Conservation (phyloP, 2,888 invertebrate species). For the Tetramorium bicarinatum region DNA sequence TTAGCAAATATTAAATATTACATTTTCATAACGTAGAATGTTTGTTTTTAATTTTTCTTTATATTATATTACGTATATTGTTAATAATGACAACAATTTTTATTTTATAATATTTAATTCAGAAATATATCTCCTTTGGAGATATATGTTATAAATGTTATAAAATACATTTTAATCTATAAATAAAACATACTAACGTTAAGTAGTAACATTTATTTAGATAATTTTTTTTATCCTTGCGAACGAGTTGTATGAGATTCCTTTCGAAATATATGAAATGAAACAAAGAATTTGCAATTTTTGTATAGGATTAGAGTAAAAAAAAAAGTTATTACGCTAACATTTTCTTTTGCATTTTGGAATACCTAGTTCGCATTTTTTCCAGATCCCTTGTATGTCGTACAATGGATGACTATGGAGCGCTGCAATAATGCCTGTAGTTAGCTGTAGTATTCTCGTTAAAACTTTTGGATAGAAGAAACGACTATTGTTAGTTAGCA, state of each 20-base stretch:
- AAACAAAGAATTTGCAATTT: background rate
- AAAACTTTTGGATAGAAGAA: constrained; percentile 51
- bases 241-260: background rate
- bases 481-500: constrained; percentile 46
- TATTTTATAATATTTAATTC: too few species aligned
- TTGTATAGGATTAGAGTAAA: background rate
- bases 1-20: constrained; percentile 10
- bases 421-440: background rate
- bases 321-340: background rate
- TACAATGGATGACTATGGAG: background rate
- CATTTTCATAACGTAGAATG: background rate
- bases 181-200: background rate
- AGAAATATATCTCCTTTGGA: background rate
- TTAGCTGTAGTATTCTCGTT: constrained; percentile 50
- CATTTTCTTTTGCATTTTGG: background rate
- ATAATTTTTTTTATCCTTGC: background rate
- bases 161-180: background rate
- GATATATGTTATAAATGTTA: background rate
- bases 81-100: too few species aligned
- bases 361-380: constrained; percentile 1
- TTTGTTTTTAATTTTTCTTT: constrained; percentile 4
- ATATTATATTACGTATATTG: background rate
- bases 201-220: background rate
- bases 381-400: background rate
- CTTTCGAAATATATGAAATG: background rate